These are phyloP conservation scores for Picus viridis DNA, from an alignment of 2,797 vertebrate genomes.

Conservation along the genomic window DNA sequence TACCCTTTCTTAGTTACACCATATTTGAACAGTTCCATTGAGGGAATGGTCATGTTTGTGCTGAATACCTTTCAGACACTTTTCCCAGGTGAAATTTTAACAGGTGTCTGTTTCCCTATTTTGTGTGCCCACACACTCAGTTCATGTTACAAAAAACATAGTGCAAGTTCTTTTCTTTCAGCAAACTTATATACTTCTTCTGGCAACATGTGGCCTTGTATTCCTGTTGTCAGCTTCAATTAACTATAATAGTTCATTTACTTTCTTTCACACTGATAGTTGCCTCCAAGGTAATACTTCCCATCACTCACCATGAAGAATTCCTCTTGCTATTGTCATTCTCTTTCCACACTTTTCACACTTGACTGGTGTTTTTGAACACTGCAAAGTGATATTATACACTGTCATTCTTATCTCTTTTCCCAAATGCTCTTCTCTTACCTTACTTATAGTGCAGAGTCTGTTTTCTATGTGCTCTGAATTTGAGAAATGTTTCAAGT, in stretches of 20 bases:
- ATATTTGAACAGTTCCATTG: not conserved
- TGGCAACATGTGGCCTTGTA: not conserved
- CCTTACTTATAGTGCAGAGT: not conserved
- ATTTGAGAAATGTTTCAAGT: not conserved
- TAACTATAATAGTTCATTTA: not conserved
- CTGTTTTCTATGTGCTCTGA: not conserved
- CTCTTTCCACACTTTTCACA: not conserved
- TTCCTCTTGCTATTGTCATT: not conserved
- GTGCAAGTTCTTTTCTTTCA: not conserved
- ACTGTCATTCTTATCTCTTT: not conserved
- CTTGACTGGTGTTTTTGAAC: not conserved
- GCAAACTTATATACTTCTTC: not conserved
- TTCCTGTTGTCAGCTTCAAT: not conserved
- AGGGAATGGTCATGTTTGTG: not conserved
- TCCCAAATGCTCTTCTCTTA: not conserved
- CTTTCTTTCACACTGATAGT: not conserved
- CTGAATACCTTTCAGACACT: not conserved
- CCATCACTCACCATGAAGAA: not conserved
- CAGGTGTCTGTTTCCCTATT: not conserved
- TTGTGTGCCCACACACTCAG: not conserved
- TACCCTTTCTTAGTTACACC: not conserved
- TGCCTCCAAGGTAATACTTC: not conserved
- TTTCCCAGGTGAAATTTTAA: not conserved
- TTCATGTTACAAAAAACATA: not conserved
- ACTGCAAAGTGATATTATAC: not conserved